Evolutionary conservation across 1,140 invertebrate genomes (phyloP), one percentile per base, ranked within the genome.

Genomic region (Contarinia nasturtii): DNA sequence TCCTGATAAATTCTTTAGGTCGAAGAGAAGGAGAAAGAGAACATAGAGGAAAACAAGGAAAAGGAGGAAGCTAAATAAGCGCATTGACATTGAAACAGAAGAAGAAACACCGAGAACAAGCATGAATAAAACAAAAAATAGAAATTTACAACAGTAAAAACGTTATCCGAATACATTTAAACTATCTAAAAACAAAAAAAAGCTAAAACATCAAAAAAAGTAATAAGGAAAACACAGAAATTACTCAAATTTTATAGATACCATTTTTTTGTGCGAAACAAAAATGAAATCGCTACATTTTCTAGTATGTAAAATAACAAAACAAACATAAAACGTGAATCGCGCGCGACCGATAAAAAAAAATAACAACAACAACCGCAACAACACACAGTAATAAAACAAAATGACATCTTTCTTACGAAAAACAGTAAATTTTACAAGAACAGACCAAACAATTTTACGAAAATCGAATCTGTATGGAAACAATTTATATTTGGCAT

Each of bases 11-110:
- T 57, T 59, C n/a, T n/a, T 7, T 49, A 71, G 70, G 67, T 66
- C 55, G 72, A 79, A 49, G 73, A 79, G 51, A 77, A 78, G 58
- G 77, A 79, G 53, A 75, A 76, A 56, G 67, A 79, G 55, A 77
- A 82, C 53, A 67, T 72, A 38, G 77, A 80, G 52, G 75, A 81
- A 57, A 80, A 80, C 56, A 78, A 79, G 62, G 77, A 81, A 50
- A 78, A 79, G 56, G 80, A 85, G 54, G 61, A 63, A 48, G 59
- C 61, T 58, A 62, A 63, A 54, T 61, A 63, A 41, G 36, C 15
- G 12, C 36, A 38, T 14, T 38, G 5, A 38, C 5, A n/a, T n/a
- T 38, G 3, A 38, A 3, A 38, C 36, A 38, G 12, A n/a, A n/a
- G n/a, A n/a, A n/a, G n/a, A 17, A 38, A 38, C 15, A 38, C 27